phyloP scores from a whole-genome alignment of 2,797 vertebrate genomes.

The Danionella dracula region DNA sequence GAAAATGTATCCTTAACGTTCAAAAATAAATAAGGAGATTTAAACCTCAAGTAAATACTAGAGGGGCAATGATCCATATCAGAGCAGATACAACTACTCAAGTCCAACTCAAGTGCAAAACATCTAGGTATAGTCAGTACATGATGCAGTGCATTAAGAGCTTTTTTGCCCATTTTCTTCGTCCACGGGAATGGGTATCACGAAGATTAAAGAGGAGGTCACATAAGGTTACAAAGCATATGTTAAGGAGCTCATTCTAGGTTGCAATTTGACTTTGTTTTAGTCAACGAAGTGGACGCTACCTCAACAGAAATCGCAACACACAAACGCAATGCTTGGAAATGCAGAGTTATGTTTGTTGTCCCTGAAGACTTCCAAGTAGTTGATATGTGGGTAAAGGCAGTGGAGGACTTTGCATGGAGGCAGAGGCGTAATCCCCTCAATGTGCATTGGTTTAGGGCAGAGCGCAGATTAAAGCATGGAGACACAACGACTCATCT shows the following conservation, averaged over 20 bases:
- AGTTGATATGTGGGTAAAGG: slow-evolving; percentile 9
- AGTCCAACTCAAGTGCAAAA: too few species aligned
- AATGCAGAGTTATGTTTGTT: not conserved
- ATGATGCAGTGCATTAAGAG: not conserved
- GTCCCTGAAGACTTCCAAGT: slow-evolving; percentile 13
- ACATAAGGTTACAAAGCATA: slow-evolving; percentile 10
- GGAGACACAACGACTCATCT: slow-evolving; percentile 55
- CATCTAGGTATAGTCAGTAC: not conserved
- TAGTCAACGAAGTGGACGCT: not conserved
- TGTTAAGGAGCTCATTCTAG: slow-evolving; percentile 1
- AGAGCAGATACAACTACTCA: too few species aligned
- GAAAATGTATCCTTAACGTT: not conserved
- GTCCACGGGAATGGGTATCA: not conserved
- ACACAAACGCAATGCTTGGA: not conserved
- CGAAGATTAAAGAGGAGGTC: slow-evolving; percentile 22
- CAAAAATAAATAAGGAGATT: not conserved
- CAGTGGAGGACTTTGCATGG: slow-evolving; percentile 18
- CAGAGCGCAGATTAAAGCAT: slow-evolving; percentile 57
- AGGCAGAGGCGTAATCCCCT: slow-evolving; percentile 34
- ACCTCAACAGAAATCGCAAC: not conserved
- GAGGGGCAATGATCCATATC: too few species aligned
- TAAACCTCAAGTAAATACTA: not conserved
- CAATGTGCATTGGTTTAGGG: slow-evolving; percentile 48
- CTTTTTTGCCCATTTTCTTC: not conserved
- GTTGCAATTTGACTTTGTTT: not conserved